These are phyloP conservation scores for Lithophane ornitopus DNA, from an alignment of 2,888 invertebrate species.

Conservation along the genomic window DNA sequence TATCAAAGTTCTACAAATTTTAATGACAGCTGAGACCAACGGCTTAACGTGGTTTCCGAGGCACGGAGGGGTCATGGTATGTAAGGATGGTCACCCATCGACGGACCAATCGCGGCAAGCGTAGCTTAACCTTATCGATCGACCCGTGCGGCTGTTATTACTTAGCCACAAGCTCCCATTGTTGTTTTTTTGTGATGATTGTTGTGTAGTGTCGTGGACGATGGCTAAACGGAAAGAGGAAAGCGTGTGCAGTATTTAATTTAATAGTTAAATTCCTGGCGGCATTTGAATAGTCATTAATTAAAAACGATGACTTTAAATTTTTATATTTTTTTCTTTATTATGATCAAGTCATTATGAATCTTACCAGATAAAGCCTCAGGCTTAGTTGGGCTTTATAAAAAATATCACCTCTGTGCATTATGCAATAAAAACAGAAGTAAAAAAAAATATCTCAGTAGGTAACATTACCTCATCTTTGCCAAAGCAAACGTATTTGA, in stretches of 20 bases:
- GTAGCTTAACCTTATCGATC: too few relatives aligned
- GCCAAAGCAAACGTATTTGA: constrained; percentile 41
- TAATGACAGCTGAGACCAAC: too few relatives aligned
- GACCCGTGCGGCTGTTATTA: too few relatives aligned
- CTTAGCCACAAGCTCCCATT: too few relatives aligned
- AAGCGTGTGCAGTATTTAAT: neutral
- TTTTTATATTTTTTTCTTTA: neutral
- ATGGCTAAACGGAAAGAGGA: neutral
- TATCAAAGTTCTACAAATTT: too few relatives aligned
- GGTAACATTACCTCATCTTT: constrained; percentile 30
- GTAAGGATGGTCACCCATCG: too few relatives aligned
- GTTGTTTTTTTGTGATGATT: too few relatives aligned
- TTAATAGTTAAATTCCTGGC: neutral
- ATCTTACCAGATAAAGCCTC: neutral
- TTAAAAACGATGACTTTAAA: neutral
- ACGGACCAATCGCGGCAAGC: too few relatives aligned
- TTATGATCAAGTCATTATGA: neutral
- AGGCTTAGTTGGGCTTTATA: neutral
- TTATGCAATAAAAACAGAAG: constrained; percentile 1
- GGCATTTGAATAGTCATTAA: too few relatives aligned
- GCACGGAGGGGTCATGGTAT: too few relatives aligned
- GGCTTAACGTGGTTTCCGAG: too few relatives aligned
- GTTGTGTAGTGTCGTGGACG: too few relatives aligned
- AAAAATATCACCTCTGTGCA: neutral
- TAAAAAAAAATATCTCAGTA: neutral